phyloP scores from a whole-genome alignment of 2,888 invertebrate genomes.

The Thymelicus sylvestris region DNA sequence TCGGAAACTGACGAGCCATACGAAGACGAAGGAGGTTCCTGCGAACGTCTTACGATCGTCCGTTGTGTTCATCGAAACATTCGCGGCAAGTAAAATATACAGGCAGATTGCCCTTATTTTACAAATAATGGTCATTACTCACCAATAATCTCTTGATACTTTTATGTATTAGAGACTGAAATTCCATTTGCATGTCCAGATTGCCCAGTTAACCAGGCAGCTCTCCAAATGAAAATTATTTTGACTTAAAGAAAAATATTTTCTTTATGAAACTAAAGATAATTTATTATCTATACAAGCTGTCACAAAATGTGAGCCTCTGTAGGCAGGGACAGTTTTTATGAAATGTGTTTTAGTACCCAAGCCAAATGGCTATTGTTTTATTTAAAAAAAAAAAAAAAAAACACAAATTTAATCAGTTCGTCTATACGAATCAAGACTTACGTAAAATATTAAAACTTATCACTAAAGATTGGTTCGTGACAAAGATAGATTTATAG shows the following conservation, averaged over 20 bases:
- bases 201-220: too few species aligned
- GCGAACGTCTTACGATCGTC: background rate
- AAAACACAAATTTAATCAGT: too few species aligned
- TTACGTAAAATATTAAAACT: slow-evolving; percentile 7
- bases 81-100: slow-evolving; percentile 31
- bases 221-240: too few species aligned
- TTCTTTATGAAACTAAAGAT: too few species aligned
- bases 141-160: too few species aligned
- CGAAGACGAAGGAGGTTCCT: slow-evolving; percentile 1
- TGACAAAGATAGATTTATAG: background rate
- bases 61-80: slow-evolving; percentile 12
- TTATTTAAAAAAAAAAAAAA: slow-evolving; percentile 37
- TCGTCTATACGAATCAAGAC: slow-evolving; percentile 16
- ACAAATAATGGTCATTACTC: slow-evolving; percentile 33
- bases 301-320: slow-evolving; percentile 22
- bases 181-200: too few species aligned
- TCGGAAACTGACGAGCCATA: slow-evolving; percentile 3
- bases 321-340: slow-evolving; percentile 33
- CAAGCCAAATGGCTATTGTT: slow-evolving; percentile 34
- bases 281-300: too few species aligned
- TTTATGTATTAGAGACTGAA: too few species aligned
- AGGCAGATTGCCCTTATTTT: slow-evolving; percentile 32
- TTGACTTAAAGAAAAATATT: too few species aligned
- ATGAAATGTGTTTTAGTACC: slow-evolving; percentile 30
- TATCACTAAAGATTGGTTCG: background rate